These are phyloP conservation scores for Meles meles DNA, from an alignment of 2,113 vertebrate genomes.

Conservation along the genomic window DNA sequence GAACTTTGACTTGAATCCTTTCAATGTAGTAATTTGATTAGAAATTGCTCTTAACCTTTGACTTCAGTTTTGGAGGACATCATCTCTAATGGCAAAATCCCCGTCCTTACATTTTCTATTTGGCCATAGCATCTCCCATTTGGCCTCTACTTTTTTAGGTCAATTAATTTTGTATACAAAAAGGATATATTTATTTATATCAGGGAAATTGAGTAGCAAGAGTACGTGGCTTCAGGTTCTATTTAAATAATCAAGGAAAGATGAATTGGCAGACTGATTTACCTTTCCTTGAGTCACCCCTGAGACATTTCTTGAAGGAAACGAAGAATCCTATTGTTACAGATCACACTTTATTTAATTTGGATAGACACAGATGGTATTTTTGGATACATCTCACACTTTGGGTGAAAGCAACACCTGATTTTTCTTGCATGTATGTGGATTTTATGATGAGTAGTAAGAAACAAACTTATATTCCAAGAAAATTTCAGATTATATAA, in stretches of 20 bases:
- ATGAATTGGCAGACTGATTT: not conserved
- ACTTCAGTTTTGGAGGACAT: not conserved
- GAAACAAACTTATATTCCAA: not conserved
- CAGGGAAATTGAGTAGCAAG: not conserved
- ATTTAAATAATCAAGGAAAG: constrained; percentile 8
- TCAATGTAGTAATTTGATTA: not conserved
- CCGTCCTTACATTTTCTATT: not conserved
- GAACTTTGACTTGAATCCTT: not conserved
- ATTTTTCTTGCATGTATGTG: not conserved
- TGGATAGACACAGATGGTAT: not conserved
- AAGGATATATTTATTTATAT: not conserved
- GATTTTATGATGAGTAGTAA: not conserved
- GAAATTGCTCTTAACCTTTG: not conserved
- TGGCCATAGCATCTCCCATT: not conserved
- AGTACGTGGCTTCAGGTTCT: not conserved
- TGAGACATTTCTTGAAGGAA: not conserved
- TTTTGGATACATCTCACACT: not conserved
- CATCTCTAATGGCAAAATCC: not conserved
- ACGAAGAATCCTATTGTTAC: not conserved
- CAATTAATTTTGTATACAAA: constrained; percentile 11
- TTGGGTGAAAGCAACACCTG: not conserved
- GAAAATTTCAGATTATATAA: not conserved
- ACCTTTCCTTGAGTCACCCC: not conserved
- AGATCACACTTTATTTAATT: not conserved
- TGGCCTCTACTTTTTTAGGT: not conserved